Evolutionary conservation across 2,113 vertebrate genomes (phyloP), one percentile per base, ranked within the genome.

Genomic region (Excalfactoria chinensis): DNA sequence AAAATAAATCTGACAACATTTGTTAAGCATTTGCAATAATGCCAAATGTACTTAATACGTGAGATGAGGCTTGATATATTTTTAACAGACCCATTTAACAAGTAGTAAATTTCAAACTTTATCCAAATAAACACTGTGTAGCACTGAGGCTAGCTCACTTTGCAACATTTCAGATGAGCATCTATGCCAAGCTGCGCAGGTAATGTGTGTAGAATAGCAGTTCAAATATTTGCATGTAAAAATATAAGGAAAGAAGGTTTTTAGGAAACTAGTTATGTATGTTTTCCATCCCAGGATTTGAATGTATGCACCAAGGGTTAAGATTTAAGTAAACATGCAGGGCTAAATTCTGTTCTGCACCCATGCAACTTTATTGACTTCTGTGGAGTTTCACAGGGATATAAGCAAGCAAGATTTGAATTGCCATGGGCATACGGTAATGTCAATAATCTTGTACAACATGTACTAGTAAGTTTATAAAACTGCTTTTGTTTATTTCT

Each of bases 151-250:
- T 55, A 66, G 62, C 76, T 59, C 43, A 71, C 70, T 95, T 95
- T 70, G n/a, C n/a, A 73, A 3, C 73, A 94, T 96, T 95, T 95
- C 44, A 26, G 7, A 75, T 79, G 30, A 92, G 67, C 72, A 80
- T n/a, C 86, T 92, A 82, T 46, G 53, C 55, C 56, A 70, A 90
- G 26, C 32, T 95, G 51, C 49, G 73, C 59, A 92, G 84, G 56
- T 78, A 84, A 68, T 88, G 63, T 74, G 48, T 76, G 58, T 85
- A 81, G 68, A 97, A 89, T n/a, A 93, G 72, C 72, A 90, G 80
- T 92, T 94, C 91, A 96, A 97, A 96, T 95, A 97, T 94, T 96
- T 96, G 81, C 79, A 84, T 94, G 74, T 46, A 49, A 48, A 94
- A 91, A 94, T 26, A 58, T 40, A 40, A 60, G 75, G 3, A 16